phyloP scores from a whole-genome alignment of 2,797 vertebrate species.

The Dicrostonyx torquatus region DNA sequence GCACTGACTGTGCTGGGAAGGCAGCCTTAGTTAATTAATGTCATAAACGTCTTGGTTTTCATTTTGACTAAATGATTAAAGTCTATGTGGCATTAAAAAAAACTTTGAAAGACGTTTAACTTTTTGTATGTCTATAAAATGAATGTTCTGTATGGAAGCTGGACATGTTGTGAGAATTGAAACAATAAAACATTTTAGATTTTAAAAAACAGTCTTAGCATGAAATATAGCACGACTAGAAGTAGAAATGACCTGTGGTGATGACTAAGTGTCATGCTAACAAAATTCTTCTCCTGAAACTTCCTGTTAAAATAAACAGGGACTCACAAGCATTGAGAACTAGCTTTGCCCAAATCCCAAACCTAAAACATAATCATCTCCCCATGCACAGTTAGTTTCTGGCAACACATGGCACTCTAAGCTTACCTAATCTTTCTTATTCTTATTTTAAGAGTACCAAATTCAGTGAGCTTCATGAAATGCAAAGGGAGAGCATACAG shows the following conservation, averaged over 20 bases:
- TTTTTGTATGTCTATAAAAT: background rate
- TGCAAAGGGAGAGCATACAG: background rate
- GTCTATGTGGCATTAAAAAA: background rate
- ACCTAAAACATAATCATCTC: background rate
- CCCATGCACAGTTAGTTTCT: background rate
- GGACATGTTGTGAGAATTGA: conserved; percentile 23
- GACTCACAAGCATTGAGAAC: conserved; percentile 10
- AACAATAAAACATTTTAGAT: background rate
- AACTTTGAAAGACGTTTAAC: background rate
- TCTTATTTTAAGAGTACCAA: conserved; percentile 21
- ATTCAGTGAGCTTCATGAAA: background rate
- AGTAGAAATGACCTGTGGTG: background rate
- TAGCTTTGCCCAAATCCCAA: conserved; percentile 43
- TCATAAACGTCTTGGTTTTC: background rate
- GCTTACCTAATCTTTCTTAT: background rate
- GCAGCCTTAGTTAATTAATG: background rate
- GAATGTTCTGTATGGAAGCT: background rate
- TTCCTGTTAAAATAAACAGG: conserved; percentile 31
- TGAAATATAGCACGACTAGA: background rate
- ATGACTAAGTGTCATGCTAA: background rate
- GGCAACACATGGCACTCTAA: background rate
- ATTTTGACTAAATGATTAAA: conserved; percentile 22
- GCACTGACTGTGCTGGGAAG: background rate
- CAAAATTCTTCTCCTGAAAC: background rate
- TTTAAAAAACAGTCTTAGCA: background rate